Base-by-base conservation (phyloP, 2,113 vertebrate genomes). In the Cinclus mexicanus region DNA sequence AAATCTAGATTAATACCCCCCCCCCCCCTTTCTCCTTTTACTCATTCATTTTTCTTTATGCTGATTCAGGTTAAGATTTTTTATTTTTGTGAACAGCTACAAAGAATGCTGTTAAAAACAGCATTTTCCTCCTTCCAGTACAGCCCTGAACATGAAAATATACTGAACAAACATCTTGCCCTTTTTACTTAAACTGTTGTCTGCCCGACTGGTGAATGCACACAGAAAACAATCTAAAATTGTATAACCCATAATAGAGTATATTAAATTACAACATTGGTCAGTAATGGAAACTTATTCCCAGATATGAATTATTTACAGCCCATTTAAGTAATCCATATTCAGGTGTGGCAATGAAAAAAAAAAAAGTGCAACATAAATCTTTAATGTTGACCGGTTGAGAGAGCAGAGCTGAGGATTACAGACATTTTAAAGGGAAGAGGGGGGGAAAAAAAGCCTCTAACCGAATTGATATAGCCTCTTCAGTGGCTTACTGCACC, bases 221-320 rank as follows among this genome's bases (percentile, higher is more conserved):
- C 98, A 98, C 93, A 97, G 97, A 99, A 98, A 98, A 98, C 98
- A 98, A 98, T 98, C 98, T 98, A 96, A 98, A 98, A 98, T 97
- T 98, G 98, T 97, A 98, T 97, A 98, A 97, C 97, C 97, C 98
- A 98, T 98, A 98, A 99, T 98, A 98, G 98, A 99, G 98, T 99
- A 99, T 99, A 99, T 99, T 99, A 99, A 99, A 99, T 99, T 98
- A 99, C 98, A 98, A 98, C 98, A 98, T 95, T 98, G 98, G 98
- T 98, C 98, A 98, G 98, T 99, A 99, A 99, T 99, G 98, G 98
- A 98, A 99, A 99, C 98, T 98, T 98, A 99, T 99, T 98, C 98
- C 98, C 98, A 98, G 97, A 97, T 98, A 99, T 99, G 98, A 99
- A 99, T 99, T 99, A 99, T 99, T 99, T 98, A 99, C 99, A 98